phyloP scores from a whole-genome alignment of 2,113 vertebrate genomes.

The Prionailurus bengalensis region DNA sequence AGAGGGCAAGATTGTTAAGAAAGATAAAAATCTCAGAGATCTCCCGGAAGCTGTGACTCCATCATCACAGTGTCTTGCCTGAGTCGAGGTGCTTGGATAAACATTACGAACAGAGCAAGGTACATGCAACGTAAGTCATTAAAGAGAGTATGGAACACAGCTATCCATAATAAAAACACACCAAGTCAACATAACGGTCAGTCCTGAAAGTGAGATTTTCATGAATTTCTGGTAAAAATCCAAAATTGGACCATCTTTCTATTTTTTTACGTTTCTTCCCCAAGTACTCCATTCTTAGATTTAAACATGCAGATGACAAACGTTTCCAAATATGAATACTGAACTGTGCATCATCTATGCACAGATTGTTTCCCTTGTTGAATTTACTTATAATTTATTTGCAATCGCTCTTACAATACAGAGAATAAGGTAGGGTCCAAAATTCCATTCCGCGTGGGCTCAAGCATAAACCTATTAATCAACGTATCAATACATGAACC shows the following conservation, averaged over 20 bases:
- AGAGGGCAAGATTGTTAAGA: not conserved
- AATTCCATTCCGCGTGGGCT: accelerated
- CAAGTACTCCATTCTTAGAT: not conserved
- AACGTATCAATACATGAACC: not conserved
- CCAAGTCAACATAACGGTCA: not conserved
- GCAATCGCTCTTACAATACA: not conserved
- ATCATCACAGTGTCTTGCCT: too few relatives aligned
- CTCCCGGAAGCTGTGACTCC: not conserved
- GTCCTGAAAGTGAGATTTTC: not conserved
- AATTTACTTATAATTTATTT: not conserved
- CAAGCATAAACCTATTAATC: not conserved
- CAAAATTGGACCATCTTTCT: not conserved
- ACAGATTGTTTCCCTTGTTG: not conserved
- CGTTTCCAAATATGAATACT: not conserved
- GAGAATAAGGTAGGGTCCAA: not conserved
- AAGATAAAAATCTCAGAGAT: not conserved
- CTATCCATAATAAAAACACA: not conserved
- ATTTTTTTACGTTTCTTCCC: not conserved
- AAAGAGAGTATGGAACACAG: accelerated
- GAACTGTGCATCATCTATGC: not conserved
- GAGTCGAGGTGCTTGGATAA: not conserved
- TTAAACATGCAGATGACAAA: too few relatives aligned
- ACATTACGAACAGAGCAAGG: not conserved
- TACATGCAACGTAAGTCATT: not conserved
- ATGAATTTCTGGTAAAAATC: not conserved